Base-by-base conservation (phyloP, 2,888 invertebrate species). In the Subacronicta megacephala region DNA sequence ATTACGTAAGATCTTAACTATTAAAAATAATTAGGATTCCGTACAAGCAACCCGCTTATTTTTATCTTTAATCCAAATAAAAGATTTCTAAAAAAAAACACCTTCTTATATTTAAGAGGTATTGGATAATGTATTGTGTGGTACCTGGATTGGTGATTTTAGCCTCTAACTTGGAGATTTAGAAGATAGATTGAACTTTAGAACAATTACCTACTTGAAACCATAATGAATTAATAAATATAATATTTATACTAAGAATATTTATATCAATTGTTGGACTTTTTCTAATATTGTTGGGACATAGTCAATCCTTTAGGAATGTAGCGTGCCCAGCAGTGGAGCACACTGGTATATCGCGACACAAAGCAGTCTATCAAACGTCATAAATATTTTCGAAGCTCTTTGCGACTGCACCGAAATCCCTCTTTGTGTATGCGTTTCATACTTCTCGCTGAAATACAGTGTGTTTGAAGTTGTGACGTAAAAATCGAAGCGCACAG, bases 301-400 rank as follows among this genome's bases (percentile, higher is more conserved):
- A 49, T 36, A 58, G 56, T 55, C 54, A 41, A 42, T 58, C 44
- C 46, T 56, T 7, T 37, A 55, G 56, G 46, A 41, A 52, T 43
- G 38, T 57, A 23, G 15, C 20, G 49, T 56, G 46, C 53, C 23
- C 23, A 51, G 36, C 41, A 17, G 35, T 38, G 42, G 31, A 60
- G 62, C 64, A 68, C 60, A 61, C 65, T 67, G 61, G 75, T 72
- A 75, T 80, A 77, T 77, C 72, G 75, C 81, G 73, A 79, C 85
- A 90, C 87, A 92, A 90, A 90, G 89, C 85, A 80, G 81, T 91
- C 88, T 88, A 92, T 91, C 91, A 91, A 85, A 89, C 80, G 87
- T 89, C 89, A 90, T 92, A 91, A 92, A 92, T 92, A 92, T 90
- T 89, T 89, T 87, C 86, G 78, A 83, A 88, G 86, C 86, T 87